Evolutionary conservation across 2,888 invertebrate genomes (phyloP), one percentile per base, ranked within the genome.

Genomic region (Deilephila elpenor): DNA sequence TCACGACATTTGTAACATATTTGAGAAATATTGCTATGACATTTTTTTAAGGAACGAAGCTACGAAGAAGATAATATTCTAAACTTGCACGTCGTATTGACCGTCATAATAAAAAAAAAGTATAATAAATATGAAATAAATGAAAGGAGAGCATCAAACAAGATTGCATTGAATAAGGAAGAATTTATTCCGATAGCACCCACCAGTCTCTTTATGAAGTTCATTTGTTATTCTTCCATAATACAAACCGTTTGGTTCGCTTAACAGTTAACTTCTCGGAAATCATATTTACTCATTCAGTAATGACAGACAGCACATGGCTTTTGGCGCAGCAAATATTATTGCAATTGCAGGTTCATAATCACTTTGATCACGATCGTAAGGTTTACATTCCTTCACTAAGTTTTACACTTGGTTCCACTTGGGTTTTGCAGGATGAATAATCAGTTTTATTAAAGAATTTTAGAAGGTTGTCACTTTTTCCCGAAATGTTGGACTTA

Each of bases 291-390:
- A 44, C 56, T 3, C 14, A 14, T 14, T 67, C 25, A 19, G 67
- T 25, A 25, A 67, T 51, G 67, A 67, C 51, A 51, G 67, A 67
- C 25, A 17, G 51, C 67, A 67, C 67, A 51, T 67, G 67, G 67
- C 51, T 67, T 51, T 67, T 51, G 14, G 51, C 25, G 51, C 25
- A 5, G 51, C 67, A 67, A 67, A 67, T 67, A 67, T 67, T 67
- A 67, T 67, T 67, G 51, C 17, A 44, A 25, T 29, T 51, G 20
- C 67, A 25, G 67, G 44, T 29, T 51, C 25, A 62, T 61, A 61
- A 61, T 25, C 6, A 14, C 67, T 51, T 51, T 67, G 51, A 67
- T 67, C 67, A 51, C 17, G 17, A 44, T 17, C 25, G 17, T 25
- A 64, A 64, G 20, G 17, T 64, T 14, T 14, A 56, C 56, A 60